Percentiles rank a stretch among this genome's conserved stretches.
Evolutionary conservation across 2,888 invertebrate genomes (phyloP).

Genomic region (Cabera pusaria): DNA sequence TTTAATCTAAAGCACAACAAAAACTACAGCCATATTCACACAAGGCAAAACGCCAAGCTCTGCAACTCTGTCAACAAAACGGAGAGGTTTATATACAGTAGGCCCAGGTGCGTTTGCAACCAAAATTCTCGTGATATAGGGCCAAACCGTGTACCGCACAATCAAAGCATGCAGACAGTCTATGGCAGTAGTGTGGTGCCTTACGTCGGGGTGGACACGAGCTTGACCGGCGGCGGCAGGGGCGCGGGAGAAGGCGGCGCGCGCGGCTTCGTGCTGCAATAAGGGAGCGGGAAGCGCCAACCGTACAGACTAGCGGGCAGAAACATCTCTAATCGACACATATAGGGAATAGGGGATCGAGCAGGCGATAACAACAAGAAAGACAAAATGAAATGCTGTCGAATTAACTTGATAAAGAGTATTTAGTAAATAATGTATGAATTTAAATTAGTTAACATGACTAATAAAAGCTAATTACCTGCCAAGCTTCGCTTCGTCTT

Average conservation of each 20-base stretch:
- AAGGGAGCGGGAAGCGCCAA: slow-evolving; percentile 98
- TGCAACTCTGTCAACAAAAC: slow-evolving; percentile 33
- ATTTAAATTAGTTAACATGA: too few species aligned
- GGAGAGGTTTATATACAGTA: slow-evolving; percentile 64
- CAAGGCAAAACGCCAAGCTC: slow-evolving; percentile 56
- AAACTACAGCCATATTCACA: slow-evolving; percentile 49
- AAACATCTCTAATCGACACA: slow-evolving; percentile 83
- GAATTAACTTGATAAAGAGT: slow-evolving; percentile 34
- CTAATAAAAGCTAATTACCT: slow-evolving; percentile 85
- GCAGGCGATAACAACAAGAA: slow-evolving; percentile 33
- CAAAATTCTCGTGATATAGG: slow-evolving; percentile 14
- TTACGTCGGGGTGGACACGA: slow-evolving; percentile 88
- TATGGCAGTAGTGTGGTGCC: slow-evolving; percentile 62
- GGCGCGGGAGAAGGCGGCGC: slow-evolving; percentile 91
- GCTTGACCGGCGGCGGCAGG: slow-evolving; percentile 90
- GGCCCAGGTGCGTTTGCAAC: slow-evolving; percentile 41
- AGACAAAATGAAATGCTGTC: slow-evolving; percentile 58
- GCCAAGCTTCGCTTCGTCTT: slow-evolving; percentile 92
- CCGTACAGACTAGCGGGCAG: slow-evolving; percentile 93
- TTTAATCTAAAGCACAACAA: slow-evolving; percentile 29
- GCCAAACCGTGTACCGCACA: slow-evolving; percentile 60
- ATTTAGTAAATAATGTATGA: too few species aligned
- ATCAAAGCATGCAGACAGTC: slow-evolving; percentile 77
- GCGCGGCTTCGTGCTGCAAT: slow-evolving; percentile 95
- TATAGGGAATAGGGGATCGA: slow-evolving; percentile 32